These are phyloP conservation scores for Luperina nickerlii DNA, from an alignment of 2,888 invertebrate genomes.

Conservation along the genomic window DNA sequence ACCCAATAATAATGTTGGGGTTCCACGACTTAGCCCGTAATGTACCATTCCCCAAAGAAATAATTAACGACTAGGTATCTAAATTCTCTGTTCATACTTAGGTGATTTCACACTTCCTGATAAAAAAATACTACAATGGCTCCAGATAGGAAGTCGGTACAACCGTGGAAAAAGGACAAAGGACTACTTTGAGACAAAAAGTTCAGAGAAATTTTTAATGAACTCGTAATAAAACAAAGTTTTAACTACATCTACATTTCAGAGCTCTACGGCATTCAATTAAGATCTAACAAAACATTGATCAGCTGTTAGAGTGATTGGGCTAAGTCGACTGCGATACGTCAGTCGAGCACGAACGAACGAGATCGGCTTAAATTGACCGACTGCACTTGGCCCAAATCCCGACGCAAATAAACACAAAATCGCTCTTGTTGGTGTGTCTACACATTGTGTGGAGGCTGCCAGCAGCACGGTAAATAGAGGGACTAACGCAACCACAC, in stretches of 20 bases:
- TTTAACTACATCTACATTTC: not conserved
- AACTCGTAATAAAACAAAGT: slow-evolving; percentile 11
- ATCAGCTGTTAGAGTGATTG: slow-evolving; percentile 63
- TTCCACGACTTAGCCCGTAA: not conserved
- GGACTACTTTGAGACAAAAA: not conserved
- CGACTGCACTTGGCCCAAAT: slow-evolving; percentile 87
- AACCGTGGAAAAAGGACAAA: slow-evolving; percentile 11
- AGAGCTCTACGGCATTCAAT: slow-evolving; percentile 23
- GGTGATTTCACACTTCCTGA: not conserved
- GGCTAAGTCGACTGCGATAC: slow-evolving; percentile 54
- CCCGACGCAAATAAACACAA: slow-evolving; percentile 84
- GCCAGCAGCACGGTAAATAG: slow-evolving; percentile 77
- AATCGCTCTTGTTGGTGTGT: slow-evolving; percentile 76
- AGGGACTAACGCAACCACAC: slow-evolving; percentile 70
- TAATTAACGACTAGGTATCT: not conserved
- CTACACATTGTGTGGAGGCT: slow-evolving; percentile 74
- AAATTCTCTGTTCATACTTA: not conserved
- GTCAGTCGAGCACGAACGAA: slow-evolving; percentile 65
- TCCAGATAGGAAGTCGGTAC: not conserved
- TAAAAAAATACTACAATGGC: not conserved
- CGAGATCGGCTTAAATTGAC: slow-evolving; percentile 80
- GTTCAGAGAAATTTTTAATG: not conserved
- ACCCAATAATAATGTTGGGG: not conserved
- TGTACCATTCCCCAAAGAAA: not conserved
- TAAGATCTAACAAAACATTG: slow-evolving; percentile 58